Evolutionary conservation across 2,797 vertebrate genomes (phyloP).

Genomic region (Leptodactylus fallax): DNA sequence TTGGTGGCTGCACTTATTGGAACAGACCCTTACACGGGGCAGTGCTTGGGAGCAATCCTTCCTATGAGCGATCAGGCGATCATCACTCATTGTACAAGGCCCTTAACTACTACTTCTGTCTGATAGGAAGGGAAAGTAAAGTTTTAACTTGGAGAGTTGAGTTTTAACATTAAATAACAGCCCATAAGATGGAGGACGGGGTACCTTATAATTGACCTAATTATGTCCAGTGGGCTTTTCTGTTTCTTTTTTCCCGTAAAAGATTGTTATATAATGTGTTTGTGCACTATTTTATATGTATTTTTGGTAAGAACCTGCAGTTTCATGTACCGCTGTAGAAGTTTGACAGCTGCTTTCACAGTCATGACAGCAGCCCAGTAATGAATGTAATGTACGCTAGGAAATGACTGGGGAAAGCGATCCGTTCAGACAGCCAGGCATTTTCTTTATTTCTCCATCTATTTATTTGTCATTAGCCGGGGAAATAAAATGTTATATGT

Average conservation of each 20-base stretch:
- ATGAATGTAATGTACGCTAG: not conserved
- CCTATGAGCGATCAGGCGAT: too few relatives aligned
- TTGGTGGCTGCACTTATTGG: too few relatives aligned
- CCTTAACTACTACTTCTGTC: too few relatives aligned
- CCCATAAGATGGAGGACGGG: too few relatives aligned
- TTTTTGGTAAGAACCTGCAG: not conserved
- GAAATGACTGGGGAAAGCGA: not conserved
- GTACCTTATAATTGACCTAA: too few relatives aligned
- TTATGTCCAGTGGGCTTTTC: not conserved
- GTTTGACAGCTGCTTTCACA: not conserved
- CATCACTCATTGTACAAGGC: too few relatives aligned
- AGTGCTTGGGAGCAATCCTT: too few relatives aligned
- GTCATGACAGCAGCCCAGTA: slow-evolving; percentile 8
- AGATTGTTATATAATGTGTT: not conserved
- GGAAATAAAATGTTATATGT: not conserved
- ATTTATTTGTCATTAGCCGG: not conserved
- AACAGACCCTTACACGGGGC: too few relatives aligned
- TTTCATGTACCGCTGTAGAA: not conserved
- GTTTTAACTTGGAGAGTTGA: too few relatives aligned
- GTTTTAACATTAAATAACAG: too few relatives aligned
- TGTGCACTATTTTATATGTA: not conserved
- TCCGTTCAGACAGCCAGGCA: not conserved
- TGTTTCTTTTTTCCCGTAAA: not conserved
- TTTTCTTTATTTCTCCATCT: slow-evolving; percentile 5
- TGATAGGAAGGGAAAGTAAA: too few relatives aligned